Evolutionary conservation across 2,888 invertebrate genomes (phyloP).

Genomic region (Drosophila sordidula): DNA sequence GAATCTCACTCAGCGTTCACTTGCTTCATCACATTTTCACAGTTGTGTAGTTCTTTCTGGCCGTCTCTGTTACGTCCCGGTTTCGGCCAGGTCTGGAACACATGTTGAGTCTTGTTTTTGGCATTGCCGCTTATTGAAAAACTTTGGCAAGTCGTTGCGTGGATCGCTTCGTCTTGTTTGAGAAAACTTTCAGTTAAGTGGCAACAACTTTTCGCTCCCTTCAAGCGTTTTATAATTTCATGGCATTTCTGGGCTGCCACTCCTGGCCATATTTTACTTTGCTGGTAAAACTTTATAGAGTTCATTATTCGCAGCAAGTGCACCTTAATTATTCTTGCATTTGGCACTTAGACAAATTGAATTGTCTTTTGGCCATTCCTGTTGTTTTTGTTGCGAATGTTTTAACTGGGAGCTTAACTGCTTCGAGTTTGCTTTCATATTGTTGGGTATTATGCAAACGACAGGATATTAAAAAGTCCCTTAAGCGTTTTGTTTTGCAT

Average conservation of each 20-base stretch:
- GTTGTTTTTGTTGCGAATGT: constrained; percentile 13
- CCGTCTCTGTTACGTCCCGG: background rate
- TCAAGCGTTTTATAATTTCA: constrained; percentile 47
- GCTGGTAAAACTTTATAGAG: constrained; percentile 49
- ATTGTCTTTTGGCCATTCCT: constrained; percentile 28
- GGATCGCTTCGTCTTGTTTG: constrained; percentile 24
- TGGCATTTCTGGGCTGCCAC: constrained; percentile 18
- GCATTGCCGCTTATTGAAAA: constrained; percentile 54
- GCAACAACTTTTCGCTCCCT: constrained; percentile 38
- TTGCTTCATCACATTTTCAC: constrained; percentile 34
- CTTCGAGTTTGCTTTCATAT: constrained; percentile 15
- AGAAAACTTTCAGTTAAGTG: constrained; percentile 46
- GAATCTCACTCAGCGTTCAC: constrained; percentile 19
- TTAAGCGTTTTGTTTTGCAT: background rate
- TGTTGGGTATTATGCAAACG: constrained; percentile 25
- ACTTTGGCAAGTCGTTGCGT: constrained; percentile 41
- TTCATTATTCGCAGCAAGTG: constrained; percentile 46
- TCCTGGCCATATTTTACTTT: constrained; percentile 36
- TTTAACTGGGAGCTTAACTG: constrained; percentile 15
- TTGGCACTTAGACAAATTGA: constrained; percentile 34
- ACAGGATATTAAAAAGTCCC: constrained; percentile 1
- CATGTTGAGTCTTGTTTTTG: constrained; percentile 55
- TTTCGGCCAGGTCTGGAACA: constrained; percentile 24
- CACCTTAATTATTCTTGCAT: constrained; percentile 47
- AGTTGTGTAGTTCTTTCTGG: constrained; percentile 33